Evolutionary conservation across 2,113 vertebrate genomes (phyloP).

Genomic region (Fulica atra): DNA sequence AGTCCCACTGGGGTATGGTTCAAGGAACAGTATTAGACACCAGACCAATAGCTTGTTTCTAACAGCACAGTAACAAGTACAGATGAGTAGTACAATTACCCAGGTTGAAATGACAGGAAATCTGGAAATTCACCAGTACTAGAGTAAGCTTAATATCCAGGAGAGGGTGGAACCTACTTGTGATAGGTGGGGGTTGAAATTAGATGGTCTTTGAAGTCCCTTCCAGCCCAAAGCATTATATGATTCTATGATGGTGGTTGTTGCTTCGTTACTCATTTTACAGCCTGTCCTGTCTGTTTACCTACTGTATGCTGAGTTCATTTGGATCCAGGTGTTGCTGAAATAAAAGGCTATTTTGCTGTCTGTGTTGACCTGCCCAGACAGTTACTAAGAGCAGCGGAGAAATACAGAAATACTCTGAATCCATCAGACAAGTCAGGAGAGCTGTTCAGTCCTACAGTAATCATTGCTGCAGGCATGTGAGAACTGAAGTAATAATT

Average conservation of each 20-base stretch:
- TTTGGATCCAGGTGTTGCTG: background rate
- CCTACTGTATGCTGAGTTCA: background rate
- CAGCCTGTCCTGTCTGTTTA: background rate
- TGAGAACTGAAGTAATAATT: background rate
- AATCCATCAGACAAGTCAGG: background rate
- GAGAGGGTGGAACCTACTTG: background rate
- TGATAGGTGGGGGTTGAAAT: too few species aligned
- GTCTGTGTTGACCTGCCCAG: background rate
- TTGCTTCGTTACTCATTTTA: background rate
- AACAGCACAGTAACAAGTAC: background rate
- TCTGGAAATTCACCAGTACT: background rate
- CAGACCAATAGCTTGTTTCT: background rate
- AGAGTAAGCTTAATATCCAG: background rate
- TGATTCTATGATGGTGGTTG: background rate
- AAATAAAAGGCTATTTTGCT: background rate
- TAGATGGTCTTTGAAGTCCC: too few species aligned
- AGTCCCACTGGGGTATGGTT: too few species aligned
- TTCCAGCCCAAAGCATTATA: too few species aligned
- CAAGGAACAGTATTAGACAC: too few species aligned
- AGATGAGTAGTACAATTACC: background rate
- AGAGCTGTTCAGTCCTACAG: fast-evolving
- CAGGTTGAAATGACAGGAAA: background rate
- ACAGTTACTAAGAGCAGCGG: background rate
- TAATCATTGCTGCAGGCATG: background rate
- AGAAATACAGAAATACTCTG: background rate